Percentiles rank a stretch among this genome's conserved stretches.
phyloP scores from a whole-genome alignment of 2,888 invertebrate genomes.

The Coelopa pilipes region DNA sequence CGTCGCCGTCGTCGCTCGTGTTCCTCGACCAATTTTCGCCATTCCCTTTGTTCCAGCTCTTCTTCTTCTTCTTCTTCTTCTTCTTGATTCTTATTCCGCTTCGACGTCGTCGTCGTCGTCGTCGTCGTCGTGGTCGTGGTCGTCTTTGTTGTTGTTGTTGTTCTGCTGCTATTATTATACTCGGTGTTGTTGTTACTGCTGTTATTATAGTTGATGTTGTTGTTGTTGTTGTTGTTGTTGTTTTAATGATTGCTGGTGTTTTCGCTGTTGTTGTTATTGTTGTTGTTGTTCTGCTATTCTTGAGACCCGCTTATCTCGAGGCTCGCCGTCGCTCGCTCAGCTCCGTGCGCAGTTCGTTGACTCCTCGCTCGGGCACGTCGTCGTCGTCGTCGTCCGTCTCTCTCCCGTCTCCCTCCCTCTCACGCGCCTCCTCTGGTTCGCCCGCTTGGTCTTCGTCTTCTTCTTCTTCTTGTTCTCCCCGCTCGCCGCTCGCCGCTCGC shows the following conservation, averaged over 20 bases:
- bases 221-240: neutral
- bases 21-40: too few relatives aligned
- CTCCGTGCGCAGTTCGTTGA: conserved; percentile 26
- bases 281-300: conserved; percentile 24
- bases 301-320: neutral
- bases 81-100: neutral
- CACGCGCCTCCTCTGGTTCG: neutral
- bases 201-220: too few relatives aligned
- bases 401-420: neutral
- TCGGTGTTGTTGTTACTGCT: too few relatives aligned
- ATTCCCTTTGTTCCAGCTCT: too few relatives aligned
- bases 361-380: conserved; percentile 2
- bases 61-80: neutral
- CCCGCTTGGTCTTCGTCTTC: neutral
- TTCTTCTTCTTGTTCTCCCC: too few relatives aligned
- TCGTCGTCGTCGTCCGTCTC: neutral
- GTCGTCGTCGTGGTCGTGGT: too few relatives aligned
- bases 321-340: neutral
- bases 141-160: too few relatives aligned
- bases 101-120: too few relatives aligned
- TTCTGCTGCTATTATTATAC: too few relatives aligned
- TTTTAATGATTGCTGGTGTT: neutral
- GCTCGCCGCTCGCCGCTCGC: too few relatives aligned
- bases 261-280: neutral
- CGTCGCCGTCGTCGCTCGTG: too few relatives aligned